Percentiles rank a stretch among this genome's conserved stretches.
These are phyloP conservation scores for Agrochola macilenta DNA, from an alignment of 2,888 invertebrate genomes.

Conservation along the genomic window DNA sequence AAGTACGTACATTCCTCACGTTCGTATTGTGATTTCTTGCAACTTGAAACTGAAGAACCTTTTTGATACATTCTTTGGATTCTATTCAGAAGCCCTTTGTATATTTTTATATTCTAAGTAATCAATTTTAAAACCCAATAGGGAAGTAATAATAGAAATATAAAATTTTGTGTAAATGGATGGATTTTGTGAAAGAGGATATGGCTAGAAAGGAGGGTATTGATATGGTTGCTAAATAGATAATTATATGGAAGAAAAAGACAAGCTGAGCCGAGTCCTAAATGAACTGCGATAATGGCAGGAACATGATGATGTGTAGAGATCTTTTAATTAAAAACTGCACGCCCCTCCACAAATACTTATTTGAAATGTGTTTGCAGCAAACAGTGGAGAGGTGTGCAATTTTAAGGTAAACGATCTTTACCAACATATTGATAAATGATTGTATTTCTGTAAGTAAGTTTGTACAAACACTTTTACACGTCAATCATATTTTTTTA, in stretches of 20 bases:
- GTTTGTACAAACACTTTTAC: no score
- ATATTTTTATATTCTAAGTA: background rate
- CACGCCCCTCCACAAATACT: background rate
- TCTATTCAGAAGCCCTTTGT: background rate
- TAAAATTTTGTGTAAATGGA: background rate
- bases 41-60: conserved; percentile 4
- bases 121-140: background rate
- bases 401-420: no score
- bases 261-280: background rate
- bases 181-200: background rate
- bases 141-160: no score
- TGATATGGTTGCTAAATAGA: background rate
- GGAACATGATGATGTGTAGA: background rate
- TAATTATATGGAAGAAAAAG: background rate
- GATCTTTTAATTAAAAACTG: background rate
- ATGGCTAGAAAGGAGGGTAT: background rate
- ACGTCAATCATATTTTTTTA: no score
- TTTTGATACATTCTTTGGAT: background rate
- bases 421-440: background rate
- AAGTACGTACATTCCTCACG: background rate
- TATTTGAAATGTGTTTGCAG: background rate
- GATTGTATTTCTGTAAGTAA: no score
- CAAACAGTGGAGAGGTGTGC: background rate
- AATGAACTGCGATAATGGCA: background rate
- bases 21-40: background rate